These are phyloP conservation scores for Amphiura filiformis DNA, from an alignment of 35 echinoderm and acorn worm genomes.

Conservation along the genomic window DNA sequence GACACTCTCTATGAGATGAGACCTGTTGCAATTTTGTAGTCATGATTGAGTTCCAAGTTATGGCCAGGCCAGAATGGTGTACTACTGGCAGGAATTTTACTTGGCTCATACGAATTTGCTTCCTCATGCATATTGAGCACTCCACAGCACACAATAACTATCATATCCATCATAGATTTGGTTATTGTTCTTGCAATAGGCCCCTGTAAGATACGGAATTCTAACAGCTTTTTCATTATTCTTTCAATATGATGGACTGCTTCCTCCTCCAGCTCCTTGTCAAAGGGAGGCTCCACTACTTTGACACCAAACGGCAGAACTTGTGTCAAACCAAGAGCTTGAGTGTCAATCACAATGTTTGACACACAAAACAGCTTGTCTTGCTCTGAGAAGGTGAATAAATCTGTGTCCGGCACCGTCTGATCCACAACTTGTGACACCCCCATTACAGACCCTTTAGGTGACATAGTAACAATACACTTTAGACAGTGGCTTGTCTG, in stretches of 20 bases:
- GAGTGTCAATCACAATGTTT: neutral
- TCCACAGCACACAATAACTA: neutral
- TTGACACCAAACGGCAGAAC: neutral
- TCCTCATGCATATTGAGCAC: neutral
- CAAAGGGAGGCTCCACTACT: neutral
- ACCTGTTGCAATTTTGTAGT: too few relatives aligned
- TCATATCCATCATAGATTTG: neutral
- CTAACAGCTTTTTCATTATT: neutral
- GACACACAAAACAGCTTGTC: neutral
- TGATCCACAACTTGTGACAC: neutral
- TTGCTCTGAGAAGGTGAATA: neutral
- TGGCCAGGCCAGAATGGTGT: too few relatives aligned
- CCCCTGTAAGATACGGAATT: neutral
- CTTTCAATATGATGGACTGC: neutral
- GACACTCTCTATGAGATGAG: too few relatives aligned
- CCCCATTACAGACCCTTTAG: neutral
- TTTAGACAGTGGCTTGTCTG: neutral
- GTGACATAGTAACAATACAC: neutral
- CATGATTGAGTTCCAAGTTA: too few relatives aligned
- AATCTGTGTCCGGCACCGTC: neutral
- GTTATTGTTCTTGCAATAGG: neutral
- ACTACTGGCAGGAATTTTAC: too few relatives aligned
- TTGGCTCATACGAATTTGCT: too few relatives aligned
- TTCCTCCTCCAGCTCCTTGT: neutral
- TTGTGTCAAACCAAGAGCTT: neutral